Conservation (phyloP, 2,797 vertebrate genomes). For the Gymnothorax reevesii region DNA sequence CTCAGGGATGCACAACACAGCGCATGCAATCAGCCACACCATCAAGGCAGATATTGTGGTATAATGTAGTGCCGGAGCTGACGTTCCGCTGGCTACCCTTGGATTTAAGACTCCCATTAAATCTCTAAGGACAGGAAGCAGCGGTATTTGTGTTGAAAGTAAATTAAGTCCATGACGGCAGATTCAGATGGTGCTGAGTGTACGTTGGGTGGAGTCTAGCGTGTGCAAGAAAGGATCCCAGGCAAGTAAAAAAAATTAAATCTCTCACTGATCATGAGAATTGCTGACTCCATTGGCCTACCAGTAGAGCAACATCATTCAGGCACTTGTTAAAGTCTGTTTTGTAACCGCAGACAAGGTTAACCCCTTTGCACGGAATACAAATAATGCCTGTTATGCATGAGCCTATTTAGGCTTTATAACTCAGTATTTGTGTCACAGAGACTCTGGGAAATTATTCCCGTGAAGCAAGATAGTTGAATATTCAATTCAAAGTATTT, state of each 20-base stretch:
- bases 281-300: too few species aligned
- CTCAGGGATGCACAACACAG: neutral
- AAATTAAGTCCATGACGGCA: neutral
- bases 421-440: too few species aligned
- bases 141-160: neutral
- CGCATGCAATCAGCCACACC: neutral
- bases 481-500: too few species aligned
- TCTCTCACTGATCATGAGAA: too few species aligned
- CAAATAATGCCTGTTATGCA: too few species aligned
- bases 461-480: too few species aligned
- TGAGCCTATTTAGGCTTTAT: too few species aligned
- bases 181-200: neutral
- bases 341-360: too few species aligned
- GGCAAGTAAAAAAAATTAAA: neutral
- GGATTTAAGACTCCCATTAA: neutral
- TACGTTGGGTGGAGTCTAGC: neutral
- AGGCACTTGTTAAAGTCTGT: too few species aligned
- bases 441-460: too few species aligned
- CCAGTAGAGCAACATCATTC: too few species aligned
- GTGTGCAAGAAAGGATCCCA: neutral
- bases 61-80: neutral
- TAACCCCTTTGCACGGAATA: too few species aligned
- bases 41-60: neutral
- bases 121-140: neutral
- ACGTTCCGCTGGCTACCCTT: neutral